Evolutionary conservation across 2,888 invertebrate species (phyloP).

Genomic region (Rapana venosa): DNA sequence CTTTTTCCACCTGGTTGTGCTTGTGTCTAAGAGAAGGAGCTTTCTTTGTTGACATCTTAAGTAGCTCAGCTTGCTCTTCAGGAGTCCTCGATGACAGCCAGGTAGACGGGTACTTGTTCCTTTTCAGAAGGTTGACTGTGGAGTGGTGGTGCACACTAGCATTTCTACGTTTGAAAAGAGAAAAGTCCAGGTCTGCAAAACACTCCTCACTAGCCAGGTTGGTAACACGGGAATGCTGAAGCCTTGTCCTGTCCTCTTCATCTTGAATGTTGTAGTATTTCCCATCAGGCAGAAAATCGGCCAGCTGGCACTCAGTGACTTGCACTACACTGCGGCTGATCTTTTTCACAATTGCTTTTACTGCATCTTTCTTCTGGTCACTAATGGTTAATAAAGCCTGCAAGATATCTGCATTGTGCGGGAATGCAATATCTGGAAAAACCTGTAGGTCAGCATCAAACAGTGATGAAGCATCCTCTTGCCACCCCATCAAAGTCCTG

Average conservation of each 20-base stretch:
- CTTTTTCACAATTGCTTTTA: not conserved
- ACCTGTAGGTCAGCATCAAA: not conserved
- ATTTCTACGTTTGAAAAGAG: constrained; percentile 30
- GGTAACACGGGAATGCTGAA: constrained; percentile 6
- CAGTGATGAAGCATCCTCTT: not conserved
- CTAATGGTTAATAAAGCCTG: not conserved
- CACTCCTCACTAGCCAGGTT: constrained; percentile 16
- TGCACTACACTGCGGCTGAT: not conserved
- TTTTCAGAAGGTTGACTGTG: constrained; percentile 28
- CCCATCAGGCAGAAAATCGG: constrained; percentile 29
- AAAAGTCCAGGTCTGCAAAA: constrained; percentile 24
- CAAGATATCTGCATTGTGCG: constrained; percentile 5
- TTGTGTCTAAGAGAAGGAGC: not conserved
- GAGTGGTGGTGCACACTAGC: constrained; percentile 27
- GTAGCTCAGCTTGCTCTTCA: not conserved
- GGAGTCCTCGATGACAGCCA: not conserved
- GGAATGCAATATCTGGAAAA: not conserved
- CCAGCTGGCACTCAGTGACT: constrained; percentile 25
- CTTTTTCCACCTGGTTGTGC: not conserved
- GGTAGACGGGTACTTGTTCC: constrained; percentile 15
- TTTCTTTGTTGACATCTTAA: not conserved
- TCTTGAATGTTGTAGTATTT: constrained; percentile 29
- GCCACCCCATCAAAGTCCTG: not conserved
- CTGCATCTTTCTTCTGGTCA: not conserved
- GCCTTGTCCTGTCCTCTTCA: not conserved